These are phyloP conservation scores for Siniperca scherzeri DNA, from an alignment of 2,797 vertebrate species.

Conservation along the genomic window DNA sequence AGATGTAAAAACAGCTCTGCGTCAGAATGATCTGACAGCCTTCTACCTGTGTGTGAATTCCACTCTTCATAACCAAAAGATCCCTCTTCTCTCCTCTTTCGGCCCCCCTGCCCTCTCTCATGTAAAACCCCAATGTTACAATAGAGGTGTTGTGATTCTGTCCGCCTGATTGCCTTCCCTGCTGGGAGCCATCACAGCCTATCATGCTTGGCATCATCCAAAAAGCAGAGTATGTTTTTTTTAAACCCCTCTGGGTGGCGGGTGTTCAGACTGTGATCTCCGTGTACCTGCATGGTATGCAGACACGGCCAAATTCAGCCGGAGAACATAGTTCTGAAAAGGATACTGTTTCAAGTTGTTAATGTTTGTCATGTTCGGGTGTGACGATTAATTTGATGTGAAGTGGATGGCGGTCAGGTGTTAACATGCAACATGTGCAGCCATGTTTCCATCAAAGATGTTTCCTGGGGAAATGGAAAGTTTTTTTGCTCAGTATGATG, in stretches of 20 bases:
- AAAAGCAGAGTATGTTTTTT: slow-evolving; percentile 22
- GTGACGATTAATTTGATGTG: slow-evolving; percentile 27
- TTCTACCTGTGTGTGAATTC: slow-evolving; percentile 30
- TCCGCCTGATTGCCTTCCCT: slow-evolving; percentile 62
- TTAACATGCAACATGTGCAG: background rate
- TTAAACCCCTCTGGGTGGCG: slow-evolving; percentile 18
- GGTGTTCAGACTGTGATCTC: slow-evolving; percentile 32
- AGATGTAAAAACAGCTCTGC: background rate
- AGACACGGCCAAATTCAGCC: background rate
- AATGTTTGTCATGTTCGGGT: slow-evolving; percentile 2
- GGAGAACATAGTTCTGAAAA: background rate
- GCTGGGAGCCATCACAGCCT: slow-evolving; percentile 53
- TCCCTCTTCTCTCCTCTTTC: background rate
- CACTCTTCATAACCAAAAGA: background rate
- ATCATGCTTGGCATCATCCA: slow-evolving; percentile 48
- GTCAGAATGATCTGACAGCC: slow-evolving; percentile 7
- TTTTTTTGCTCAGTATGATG: background rate
- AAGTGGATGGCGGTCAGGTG: slow-evolving; percentile 20
- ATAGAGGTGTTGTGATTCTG: slow-evolving; percentile 48
- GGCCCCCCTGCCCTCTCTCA: slow-evolving; percentile 6
- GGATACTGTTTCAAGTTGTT: slow-evolving; percentile 9
- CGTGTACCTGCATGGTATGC: slow-evolving; percentile 6
- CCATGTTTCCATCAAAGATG: background rate
- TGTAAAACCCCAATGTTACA: slow-evolving; percentile 33
- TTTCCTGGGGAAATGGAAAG: slow-evolving; percentile 3